These are phyloP conservation scores for Napeogenes sylphis DNA, from an alignment of 2,888 invertebrate genomes.

Conservation along the genomic window DNA sequence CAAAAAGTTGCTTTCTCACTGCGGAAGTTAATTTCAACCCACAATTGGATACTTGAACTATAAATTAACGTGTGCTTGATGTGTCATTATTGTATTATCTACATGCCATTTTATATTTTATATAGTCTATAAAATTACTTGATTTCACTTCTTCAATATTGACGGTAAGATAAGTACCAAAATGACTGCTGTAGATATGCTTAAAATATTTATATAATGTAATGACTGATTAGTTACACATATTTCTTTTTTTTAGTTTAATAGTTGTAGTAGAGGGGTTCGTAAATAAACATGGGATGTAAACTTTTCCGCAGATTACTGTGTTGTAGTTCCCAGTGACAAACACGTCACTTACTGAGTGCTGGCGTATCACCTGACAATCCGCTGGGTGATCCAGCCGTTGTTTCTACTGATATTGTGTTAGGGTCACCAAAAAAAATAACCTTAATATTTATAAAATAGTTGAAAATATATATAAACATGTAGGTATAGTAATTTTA, in stretches of 20 bases:
- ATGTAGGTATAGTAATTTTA: no score
- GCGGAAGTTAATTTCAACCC: conserved; percentile 2
- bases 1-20: conserved; percentile 1
- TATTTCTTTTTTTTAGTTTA: no score
- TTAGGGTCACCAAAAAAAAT: conserved; percentile 37
- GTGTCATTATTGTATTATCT: background rate
- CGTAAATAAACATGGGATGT: no score
- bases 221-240: no score
- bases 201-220: no score
- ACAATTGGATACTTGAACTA: background rate
- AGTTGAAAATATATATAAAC: no score
- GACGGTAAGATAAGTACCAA: no score
- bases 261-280: no score
- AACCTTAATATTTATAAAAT: background rate
- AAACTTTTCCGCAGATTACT: no score
- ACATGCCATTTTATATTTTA: background rate
- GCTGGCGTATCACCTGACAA: conserved; percentile 41
- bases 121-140: background rate
- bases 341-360: conserved; percentile 21
- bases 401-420: conserved; percentile 47
- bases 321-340: background rate
- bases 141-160: background rate
- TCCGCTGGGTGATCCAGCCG: conserved; percentile 36
- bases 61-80: background rate
- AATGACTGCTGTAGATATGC: no score